Conservation (phyloP, 2,113 vertebrate species). For the Rhinogobius similis region DNA sequence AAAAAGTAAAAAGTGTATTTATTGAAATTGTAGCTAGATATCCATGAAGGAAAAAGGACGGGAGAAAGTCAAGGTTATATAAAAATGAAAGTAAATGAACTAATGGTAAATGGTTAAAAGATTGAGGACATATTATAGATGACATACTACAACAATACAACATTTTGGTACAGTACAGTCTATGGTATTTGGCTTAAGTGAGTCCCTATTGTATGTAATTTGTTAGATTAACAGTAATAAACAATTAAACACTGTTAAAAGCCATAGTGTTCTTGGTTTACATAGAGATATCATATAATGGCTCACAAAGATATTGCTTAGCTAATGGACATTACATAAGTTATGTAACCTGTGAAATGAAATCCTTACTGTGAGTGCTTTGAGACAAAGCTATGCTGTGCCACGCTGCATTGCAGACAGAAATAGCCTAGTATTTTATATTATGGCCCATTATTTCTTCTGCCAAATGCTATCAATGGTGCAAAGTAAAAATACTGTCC, state of each 20-base stretch:
- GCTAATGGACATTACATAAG: not conserved
- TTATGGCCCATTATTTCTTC: not conserved
- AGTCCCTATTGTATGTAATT: too few relatives aligned
- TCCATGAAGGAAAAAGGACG: not conserved
- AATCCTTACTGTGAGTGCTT: not conserved
- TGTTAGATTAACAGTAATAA: not conserved
- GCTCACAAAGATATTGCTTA: not conserved
- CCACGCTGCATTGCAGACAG: not conserved
- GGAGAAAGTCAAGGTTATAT: not conserved
- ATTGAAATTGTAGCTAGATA: not conserved
- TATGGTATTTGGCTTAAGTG: not conserved
- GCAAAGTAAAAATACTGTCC: too few relatives aligned
- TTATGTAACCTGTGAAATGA: not conserved
- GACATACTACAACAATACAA: not conserved
- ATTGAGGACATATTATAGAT: slow-evolving; percentile 1
- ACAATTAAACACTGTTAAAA: not conserved
- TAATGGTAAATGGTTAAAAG: slow-evolving; percentile 14
- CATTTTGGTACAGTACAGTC: not conserved
- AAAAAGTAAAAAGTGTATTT: slow-evolving; percentile 1
- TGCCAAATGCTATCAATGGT: not conserved
- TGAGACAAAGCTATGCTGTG: not conserved
- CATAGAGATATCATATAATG: not conserved
- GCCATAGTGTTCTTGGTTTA: not conserved
- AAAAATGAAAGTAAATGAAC: not conserved
- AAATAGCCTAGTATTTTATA: not conserved